Evolutionary conservation across 2,797 vertebrate genomes (phyloP), one percentile per base, ranked within the genome.

Genomic region (Psittacula derbiana): DNA sequence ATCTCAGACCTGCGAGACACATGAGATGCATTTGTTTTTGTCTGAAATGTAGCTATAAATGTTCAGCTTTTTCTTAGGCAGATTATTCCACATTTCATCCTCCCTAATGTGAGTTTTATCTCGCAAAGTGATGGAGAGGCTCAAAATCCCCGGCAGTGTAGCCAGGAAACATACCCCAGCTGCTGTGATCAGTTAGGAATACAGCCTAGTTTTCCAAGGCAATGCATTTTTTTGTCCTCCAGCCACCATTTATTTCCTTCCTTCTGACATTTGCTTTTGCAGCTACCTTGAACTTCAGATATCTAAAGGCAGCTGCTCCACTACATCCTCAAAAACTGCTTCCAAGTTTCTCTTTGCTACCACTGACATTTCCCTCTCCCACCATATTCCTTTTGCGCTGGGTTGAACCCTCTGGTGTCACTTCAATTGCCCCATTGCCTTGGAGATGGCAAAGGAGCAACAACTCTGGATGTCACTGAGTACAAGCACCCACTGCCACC

Each of bases 1-100:
- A 60, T 84, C 85, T 86, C 89, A 84, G 91, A 93, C 67, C 70
- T 64, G 46, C 33, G 73, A 94, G 87, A 92, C 80, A 79, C n/a
- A 65, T 30, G 36, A 96, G 53, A 94, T 21, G 20, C 33, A 49
- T 84, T 86, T 93, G 62, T 6, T 86, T 95, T 81, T 60, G 47
- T 88, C 91, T 86, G 52, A 86, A 91, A 86, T 6, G 36, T 25
- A 78, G 87, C 72, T 81, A 67, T 78, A 93, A 94, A 91, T 20
- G 73, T 84, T 84, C 80, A 38, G 27, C 33, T 92, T 81, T 66
- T 89, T 55, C 72, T 86, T 81, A 47, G 30, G 36, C 75, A 85
- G 41, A 61, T 85, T 70, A 66, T 81, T 78, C 66, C 69, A 57
- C 28, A 28, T 81, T 79, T 75, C 49, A 75, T 25, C 50, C 11